Evolutionary conservation across 1,140 invertebrate species (phyloP).

Genomic region (Radopholus similis): DNA sequence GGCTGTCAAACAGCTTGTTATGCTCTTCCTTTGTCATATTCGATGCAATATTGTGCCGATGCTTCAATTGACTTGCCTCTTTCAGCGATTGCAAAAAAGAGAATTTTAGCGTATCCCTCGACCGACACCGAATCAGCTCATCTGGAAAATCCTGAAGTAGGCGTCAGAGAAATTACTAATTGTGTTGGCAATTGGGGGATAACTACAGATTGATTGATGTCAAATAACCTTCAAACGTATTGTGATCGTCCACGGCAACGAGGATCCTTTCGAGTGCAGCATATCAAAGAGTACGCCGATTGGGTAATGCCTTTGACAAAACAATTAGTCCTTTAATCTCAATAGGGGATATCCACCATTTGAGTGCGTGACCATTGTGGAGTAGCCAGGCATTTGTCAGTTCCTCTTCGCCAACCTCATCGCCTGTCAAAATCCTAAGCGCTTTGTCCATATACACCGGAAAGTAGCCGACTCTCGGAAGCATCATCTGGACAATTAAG

Average conservation of each 20-base stretch:
- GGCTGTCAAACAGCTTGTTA: slow-evolving; percentile 86
- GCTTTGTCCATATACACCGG: slow-evolving; percentile 91
- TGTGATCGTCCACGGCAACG: slow-evolving; percentile 84
- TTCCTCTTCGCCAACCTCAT: slow-evolving; percentile 69
- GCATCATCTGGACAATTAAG: slow-evolving; percentile 70
- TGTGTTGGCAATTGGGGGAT: not conserved
- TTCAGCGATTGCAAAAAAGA: slow-evolving; percentile 91
- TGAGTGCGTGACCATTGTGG: slow-evolving; percentile 85
- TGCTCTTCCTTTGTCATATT: slow-evolving; percentile 96
- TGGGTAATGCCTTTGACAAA: slow-evolving; percentile 75
- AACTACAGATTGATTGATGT: not conserved
- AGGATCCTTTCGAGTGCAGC: slow-evolving; percentile 63
- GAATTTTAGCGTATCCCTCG: slow-evolving; percentile 81
- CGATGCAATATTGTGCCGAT: slow-evolving; percentile 81
- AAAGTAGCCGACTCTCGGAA: slow-evolving; percentile 89
- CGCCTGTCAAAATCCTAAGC: slow-evolving; percentile 69
- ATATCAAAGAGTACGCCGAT: slow-evolving; percentile 90
- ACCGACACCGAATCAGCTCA: slow-evolving; percentile 63
- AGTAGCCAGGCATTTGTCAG: slow-evolving; percentile 87
- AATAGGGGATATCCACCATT: slow-evolving; percentile 68
- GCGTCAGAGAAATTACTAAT: not conserved
- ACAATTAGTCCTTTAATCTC: slow-evolving; percentile 28
- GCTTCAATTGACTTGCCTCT: slow-evolving; percentile 94
- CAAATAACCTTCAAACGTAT: slow-evolving; percentile 87
- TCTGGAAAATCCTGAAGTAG: slow-evolving; percentile 63